Evolutionary conservation across 35 echinoderm and acorn worm species (phyloP).

Genomic region (Antedon bifida): DNA sequence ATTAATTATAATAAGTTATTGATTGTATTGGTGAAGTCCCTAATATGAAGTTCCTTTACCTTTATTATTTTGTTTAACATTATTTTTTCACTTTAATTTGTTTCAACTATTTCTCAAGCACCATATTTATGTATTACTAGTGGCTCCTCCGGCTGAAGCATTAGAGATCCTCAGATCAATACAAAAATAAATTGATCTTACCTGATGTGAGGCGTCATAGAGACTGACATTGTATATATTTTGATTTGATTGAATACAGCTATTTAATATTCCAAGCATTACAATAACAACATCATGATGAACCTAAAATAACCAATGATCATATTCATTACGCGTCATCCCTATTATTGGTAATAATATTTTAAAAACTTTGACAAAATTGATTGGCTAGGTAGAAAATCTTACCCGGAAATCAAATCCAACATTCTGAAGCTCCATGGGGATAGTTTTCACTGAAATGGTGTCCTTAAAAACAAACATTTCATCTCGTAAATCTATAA

Average conservation of each 20-base stretch:
- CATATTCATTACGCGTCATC: too few species aligned
- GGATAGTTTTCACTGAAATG: background rate
- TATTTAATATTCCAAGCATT: background rate
- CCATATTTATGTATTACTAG: too few species aligned
- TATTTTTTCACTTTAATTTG: too few species aligned
- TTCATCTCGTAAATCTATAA: background rate
- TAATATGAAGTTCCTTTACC: too few species aligned
- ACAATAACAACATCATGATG: background rate
- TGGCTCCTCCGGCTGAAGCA: too few species aligned
- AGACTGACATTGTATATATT: background rate
- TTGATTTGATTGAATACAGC: background rate
- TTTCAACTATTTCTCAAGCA: too few species aligned
- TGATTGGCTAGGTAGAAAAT: too few species aligned
- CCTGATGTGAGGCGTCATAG: background rate
- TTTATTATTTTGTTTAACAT: too few species aligned
- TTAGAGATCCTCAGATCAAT: too few species aligned
- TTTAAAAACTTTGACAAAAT: too few species aligned
- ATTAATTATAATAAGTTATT: conserved; percentile 22
- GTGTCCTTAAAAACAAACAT: background rate
- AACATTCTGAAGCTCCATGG: background rate
- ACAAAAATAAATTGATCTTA: background rate
- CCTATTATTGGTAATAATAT: too few species aligned
- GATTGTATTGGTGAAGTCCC: too few species aligned
- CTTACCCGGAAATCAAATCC: background rate
- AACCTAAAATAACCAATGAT: background rate